These are phyloP conservation scores for Cinclus mexicanus DNA, from an alignment of 2,113 vertebrate genomes.

Conservation along the genomic window DNA sequence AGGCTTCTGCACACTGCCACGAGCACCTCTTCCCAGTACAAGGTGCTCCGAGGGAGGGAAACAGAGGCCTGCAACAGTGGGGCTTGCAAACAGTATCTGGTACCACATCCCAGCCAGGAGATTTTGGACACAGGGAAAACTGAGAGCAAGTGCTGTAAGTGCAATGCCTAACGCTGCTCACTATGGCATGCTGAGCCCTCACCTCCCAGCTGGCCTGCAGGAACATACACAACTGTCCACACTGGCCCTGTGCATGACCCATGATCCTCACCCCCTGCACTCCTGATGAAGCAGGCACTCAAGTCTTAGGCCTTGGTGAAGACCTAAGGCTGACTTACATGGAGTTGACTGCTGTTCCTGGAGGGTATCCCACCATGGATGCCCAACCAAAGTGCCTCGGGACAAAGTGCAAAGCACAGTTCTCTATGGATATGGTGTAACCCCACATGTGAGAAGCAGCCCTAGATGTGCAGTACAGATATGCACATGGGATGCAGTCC, in stretches of 20 bases:
- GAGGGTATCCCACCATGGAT: background rate
- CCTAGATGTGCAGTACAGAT: background rate
- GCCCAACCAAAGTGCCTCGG: background rate
- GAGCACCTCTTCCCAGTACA: background rate
- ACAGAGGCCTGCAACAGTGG: background rate
- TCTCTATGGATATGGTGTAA: background rate
- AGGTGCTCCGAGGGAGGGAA: background rate
- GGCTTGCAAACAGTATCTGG: background rate
- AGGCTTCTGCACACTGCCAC: background rate
- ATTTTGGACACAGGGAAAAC: background rate
- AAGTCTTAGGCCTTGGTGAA: background rate
- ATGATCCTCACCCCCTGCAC: rapidly evolving
- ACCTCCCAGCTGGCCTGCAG: background rate
- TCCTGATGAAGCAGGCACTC: background rate
- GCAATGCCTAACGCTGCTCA: background rate
- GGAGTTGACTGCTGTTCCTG: background rate
- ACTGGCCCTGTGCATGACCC: rapidly evolving
- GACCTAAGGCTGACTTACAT: background rate
- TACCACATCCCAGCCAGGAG: background rate
- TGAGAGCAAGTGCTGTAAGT: rapidly evolving
- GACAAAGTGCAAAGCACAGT: background rate
- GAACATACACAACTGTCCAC: background rate
- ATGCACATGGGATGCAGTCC: too few species aligned
- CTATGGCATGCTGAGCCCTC: rapidly evolving
- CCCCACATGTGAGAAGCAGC: background rate